Evolutionary conservation across 2,797 vertebrate genomes (phyloP).

Genomic region (Lepilemur septentrionalis): DNA sequence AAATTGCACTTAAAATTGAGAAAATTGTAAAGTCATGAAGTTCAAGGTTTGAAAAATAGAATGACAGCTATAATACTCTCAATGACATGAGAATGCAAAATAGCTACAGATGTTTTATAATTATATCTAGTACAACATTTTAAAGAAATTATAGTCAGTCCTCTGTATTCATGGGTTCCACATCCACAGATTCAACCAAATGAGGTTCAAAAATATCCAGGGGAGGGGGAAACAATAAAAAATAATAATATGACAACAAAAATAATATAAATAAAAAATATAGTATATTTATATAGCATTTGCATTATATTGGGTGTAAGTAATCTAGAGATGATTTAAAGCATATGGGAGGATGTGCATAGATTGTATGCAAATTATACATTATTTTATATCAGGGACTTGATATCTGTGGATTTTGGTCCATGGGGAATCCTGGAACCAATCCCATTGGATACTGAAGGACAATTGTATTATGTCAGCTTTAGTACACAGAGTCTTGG

Average conservation of each 20-base stretch:
- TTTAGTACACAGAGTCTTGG: not conserved
- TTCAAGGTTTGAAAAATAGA: conserved; percentile 26
- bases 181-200: not conserved
- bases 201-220: not conserved
- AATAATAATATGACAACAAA: not conserved
- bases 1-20: conserved; percentile 10
- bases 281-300: not conserved
- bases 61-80: not conserved
- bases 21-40: not conserved
- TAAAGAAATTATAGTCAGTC: not conserved
- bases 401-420: not conserved
- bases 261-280: not conserved
- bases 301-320: not conserved
- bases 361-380: not conserved
- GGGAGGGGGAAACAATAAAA: not conserved
- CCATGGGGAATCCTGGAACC: not conserved
- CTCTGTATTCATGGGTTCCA: not conserved
- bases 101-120: not conserved
- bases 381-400: not conserved
- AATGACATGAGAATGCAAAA: not conserved
- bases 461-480: not conserved
- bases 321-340: not conserved
- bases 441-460: not conserved
- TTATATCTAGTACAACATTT: not conserved
- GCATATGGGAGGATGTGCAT: not conserved